Percentiles rank a stretch among this genome's conserved stretches.
Evolutionary conservation across 2,888 invertebrate genomes (phyloP).

Genomic region (Esperia sulphurella): DNA sequence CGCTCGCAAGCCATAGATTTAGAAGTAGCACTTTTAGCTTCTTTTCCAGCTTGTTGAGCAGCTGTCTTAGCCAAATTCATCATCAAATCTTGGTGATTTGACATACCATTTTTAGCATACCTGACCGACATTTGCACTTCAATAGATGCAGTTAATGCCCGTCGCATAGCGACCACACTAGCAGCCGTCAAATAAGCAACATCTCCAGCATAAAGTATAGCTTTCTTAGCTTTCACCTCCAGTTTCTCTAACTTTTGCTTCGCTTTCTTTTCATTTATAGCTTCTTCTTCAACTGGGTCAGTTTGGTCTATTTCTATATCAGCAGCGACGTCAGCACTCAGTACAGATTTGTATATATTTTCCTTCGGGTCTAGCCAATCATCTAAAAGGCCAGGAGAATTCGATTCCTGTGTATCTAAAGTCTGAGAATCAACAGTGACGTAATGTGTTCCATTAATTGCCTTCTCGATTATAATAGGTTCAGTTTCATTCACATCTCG

Average conservation of each 20-base stretch:
- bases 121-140: conserved; percentile 71
- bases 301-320: conserved; percentile 66
- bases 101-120: conserved; percentile 67
- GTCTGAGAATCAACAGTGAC: conserved; percentile 35
- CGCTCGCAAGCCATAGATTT: conserved; percentile 66
- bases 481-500: conserved; percentile 40
- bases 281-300: conserved; percentile 49
- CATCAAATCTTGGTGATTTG: conserved; percentile 70
- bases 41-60: conserved; percentile 72
- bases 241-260: conserved; percentile 60
- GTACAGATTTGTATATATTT: conserved; percentile 38
- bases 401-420: conserved; percentile 47
- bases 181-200: conserved; percentile 70
- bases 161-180: conserved; percentile 66
- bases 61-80: conserved; percentile 73
- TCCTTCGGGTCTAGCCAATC: conserved; percentile 59
- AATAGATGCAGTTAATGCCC: conserved; percentile 69
- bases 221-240: conserved; percentile 69
- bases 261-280: conserved; percentile 48
- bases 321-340: conserved; percentile 56
- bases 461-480: conserved; percentile 49
- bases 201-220: conserved; percentile 70
- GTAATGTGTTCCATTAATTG: conserved; percentile 49
- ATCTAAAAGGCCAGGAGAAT: conserved; percentile 48
- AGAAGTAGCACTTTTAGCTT: conserved; percentile 66